Conservation (phyloP, 2,888 invertebrate species). For the Zelleria hepariella region DNA sequence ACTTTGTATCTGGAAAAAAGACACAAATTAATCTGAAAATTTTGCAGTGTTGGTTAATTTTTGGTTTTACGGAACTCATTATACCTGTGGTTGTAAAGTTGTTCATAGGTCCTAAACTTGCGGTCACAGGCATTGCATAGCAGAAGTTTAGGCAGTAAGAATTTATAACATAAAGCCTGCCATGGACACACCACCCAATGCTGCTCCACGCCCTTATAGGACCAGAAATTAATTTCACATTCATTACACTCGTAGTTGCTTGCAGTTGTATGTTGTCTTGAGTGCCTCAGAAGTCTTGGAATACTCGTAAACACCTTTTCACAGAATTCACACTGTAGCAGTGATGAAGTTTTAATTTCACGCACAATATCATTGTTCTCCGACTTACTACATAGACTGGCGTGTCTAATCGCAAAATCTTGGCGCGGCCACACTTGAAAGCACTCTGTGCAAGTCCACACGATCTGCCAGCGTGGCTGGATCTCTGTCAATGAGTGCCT, state of each 20-base stretch:
- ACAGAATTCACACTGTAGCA: slow-evolving; percentile 63
- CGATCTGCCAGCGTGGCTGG: slow-evolving; percentile 57
- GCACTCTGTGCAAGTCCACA: slow-evolving; percentile 64
- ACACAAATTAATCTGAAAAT: background rate
- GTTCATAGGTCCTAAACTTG: slow-evolving; percentile 61
- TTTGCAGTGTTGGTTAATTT: background rate
- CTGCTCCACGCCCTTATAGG: slow-evolving; percentile 50
- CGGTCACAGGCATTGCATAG: slow-evolving; percentile 62
- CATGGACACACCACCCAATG: slow-evolving; percentile 58
- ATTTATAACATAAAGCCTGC: slow-evolving; percentile 47
- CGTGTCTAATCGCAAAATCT: slow-evolving; percentile 47
- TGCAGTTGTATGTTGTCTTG: slow-evolving; percentile 72
- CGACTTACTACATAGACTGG: slow-evolving; percentile 40
- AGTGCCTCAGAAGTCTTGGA: slow-evolving; percentile 51
- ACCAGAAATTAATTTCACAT: slow-evolving; percentile 45
- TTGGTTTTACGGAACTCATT: background rate
- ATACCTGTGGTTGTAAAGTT: slow-evolving; percentile 62
- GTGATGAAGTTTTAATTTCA: slow-evolving; percentile 58
- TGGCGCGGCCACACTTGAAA: slow-evolving; percentile 63
- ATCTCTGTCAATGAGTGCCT: slow-evolving; percentile 40
- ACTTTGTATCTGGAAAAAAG: slow-evolving; percentile 48
- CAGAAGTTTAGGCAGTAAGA: slow-evolving; percentile 53
- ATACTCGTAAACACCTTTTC: slow-evolving; percentile 64
- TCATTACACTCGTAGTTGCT: slow-evolving; percentile 77
- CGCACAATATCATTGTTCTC: slow-evolving; percentile 36